Base-by-base conservation (phyloP, 2,113 vertebrate genomes). In the Enhydra lutris region DNA sequence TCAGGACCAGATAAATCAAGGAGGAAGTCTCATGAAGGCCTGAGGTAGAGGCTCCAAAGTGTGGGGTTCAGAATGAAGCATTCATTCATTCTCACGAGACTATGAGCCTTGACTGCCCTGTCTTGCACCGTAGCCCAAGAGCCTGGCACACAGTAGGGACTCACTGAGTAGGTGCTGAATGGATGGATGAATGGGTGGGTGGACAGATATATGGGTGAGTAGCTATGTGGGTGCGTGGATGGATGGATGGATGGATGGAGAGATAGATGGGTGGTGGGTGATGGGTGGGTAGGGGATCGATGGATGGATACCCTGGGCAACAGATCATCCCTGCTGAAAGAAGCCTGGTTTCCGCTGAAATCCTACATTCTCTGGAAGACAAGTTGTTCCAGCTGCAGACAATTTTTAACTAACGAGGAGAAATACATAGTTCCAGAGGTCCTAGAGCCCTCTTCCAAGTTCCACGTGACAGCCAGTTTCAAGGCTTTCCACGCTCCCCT, bases 151-250 rank as follows among this genome's bases (percentile, higher is more conserved):
- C 4, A 31, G 34, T 3, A 63, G n/a, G 42, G 42, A 8, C 65
- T 74, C 65, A 50, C 26, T 1, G 20, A 81, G 50, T 18, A 26
- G 29, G 52, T 89, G 42, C 18, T 50, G 26, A 17, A 45, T 80
- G 47, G 65, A 31, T 0, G 36, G 61, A 6, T 55, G 26, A 8
- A 21, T 57, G 15, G n/a, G 0, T 45, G 17, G 45, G 6, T 24
- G 10, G 18, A 1, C 39, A 9, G 14, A 6, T 26, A 1, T 52
- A 20, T 57, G 18, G 47, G 5, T 61, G 21, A 24, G 2, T 59
- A 36, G 47, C 0, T 47, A 6, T 23, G 0, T 52, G 10, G 36
- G 4, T n/a, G 6, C 36, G 0, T 69, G 23, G 81, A 2, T 47
- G 50, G 39, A 1, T 23, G 29, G 42, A 24, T 7, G 0, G 13